These are phyloP conservation scores for Mastomys natalensis DNA, from an alignment of 2,113 vertebrate genomes.

Conservation along the genomic window DNA sequence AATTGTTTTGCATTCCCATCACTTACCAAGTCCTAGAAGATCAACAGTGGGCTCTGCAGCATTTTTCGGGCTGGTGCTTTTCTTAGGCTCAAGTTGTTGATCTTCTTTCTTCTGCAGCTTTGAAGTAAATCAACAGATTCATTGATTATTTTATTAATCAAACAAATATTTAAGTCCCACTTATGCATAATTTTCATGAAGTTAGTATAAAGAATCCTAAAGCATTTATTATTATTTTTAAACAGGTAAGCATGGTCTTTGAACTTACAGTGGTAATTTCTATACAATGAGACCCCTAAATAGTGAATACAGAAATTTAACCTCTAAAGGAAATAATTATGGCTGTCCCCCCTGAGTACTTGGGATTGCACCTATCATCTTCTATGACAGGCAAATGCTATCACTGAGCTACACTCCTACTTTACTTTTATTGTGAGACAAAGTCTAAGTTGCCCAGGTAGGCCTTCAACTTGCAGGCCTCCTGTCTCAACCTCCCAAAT, in stretches of 20 bases:
- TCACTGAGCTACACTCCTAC: background rate
- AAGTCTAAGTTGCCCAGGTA: background rate
- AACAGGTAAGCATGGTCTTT: conserved; percentile 1
- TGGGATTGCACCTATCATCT: background rate
- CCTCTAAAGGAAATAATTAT: background rate
- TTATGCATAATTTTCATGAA: conserved; percentile 10
- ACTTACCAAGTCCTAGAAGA: conserved; percentile 97
- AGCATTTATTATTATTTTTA: background rate
- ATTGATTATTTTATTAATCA: conserved; percentile 38
- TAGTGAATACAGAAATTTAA: background rate
- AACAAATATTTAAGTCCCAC: conserved; percentile 30
- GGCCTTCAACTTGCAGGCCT: background rate
- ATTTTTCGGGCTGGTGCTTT: conserved; percentile 91
- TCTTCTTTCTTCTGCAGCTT: conserved; percentile 92
- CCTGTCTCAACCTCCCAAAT: background rate
- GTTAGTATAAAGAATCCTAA: background rate
- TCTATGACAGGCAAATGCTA: background rate
- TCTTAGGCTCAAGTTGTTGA: conserved; percentile 90
- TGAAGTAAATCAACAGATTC: conserved; percentile 71
- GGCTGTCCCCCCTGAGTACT: background rate
- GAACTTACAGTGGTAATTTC: background rate
- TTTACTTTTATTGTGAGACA: background rate
- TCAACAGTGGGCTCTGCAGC: conserved; percentile 92
- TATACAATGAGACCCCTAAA: background rate
- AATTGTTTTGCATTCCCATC: conserved; percentile 50